These are phyloP conservation scores for Neodiprion lecontei DNA, from an alignment of 1,140 invertebrate genomes.

Conservation along the genomic window DNA sequence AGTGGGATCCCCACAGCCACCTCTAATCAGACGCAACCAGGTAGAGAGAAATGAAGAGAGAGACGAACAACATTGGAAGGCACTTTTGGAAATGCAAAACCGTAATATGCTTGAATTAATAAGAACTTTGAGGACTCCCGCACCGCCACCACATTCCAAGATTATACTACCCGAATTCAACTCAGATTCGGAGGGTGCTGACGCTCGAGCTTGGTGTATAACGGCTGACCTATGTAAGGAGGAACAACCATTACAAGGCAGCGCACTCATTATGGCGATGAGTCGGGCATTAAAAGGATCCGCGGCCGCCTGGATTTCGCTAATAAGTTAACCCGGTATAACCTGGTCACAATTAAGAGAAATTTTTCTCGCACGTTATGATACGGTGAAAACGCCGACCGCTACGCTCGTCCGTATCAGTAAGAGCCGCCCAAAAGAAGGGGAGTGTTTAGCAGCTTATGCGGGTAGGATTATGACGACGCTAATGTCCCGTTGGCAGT, in stretches of 20 bases:
- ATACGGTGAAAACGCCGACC: constrained; percentile 20
- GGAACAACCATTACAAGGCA: constrained; percentile 12
- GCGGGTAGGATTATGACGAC: constrained; percentile 8
- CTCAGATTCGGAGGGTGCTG: constrained; percentile 15
- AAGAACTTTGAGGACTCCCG: constrained; percentile 5
- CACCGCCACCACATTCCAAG: not conserved
- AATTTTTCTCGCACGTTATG: constrained; percentile 22
- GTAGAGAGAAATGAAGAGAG: not conserved
- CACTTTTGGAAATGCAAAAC: constrained; percentile 8
- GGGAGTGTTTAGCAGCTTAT: constrained; percentile 15
- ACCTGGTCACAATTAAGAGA: constrained; percentile 27
- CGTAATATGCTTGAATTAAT: constrained; percentile 13
- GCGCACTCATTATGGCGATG: constrained; percentile 22
- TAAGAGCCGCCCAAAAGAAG: constrained; percentile 11
- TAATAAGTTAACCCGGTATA: constrained; percentile 14
- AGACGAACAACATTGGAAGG: constrained; percentile 4
- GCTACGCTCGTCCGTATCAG: constrained; percentile 17
- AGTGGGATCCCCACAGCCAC: constrained; percentile 14
- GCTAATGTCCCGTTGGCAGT: constrained; percentile 14
- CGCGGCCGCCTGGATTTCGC: constrained; percentile 21
- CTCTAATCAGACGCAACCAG: not conserved
- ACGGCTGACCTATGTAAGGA: constrained; percentile 23
- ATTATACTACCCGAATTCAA: constrained; percentile 25
- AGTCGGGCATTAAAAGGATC: constrained; percentile 11
- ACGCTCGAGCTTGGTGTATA: constrained; percentile 22